phyloP scores from a whole-genome alignment of 1,140 invertebrate genomes.

The Pentalonia nigronervosa region DNA sequence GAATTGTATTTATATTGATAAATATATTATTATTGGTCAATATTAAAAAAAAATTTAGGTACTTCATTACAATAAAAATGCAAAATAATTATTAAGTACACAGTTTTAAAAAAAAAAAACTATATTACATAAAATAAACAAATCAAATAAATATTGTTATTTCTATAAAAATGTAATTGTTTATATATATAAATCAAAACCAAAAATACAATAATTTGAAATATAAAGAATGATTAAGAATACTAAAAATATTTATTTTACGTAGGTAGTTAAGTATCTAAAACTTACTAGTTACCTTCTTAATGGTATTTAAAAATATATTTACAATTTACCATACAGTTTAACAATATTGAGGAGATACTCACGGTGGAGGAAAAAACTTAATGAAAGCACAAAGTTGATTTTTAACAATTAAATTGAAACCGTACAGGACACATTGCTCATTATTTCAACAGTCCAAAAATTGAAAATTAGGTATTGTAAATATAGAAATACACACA shows the following conservation, averaged over 20 bases:
- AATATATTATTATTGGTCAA: neutral
- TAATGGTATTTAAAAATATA: conserved; percentile 26
- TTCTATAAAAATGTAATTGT: conserved; percentile 34
- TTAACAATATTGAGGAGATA: conserved; percentile 20
- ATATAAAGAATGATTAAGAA: conserved; percentile 40
- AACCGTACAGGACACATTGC: neutral
- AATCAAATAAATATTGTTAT: conserved; percentile 32
- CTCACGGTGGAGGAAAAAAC: neutral
- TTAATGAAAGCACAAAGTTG: neutral
- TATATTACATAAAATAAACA: conserved; percentile 40
- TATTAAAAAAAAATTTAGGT: neutral
- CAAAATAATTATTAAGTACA: conserved; percentile 24
- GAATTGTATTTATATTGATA: neutral
- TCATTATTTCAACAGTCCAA: neutral
- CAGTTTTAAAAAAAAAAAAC: conserved; percentile 20
- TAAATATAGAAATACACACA: neutral
- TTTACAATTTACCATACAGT: neutral
- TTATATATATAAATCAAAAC: neutral
- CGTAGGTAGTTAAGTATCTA: conserved; percentile 32
- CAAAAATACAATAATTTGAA: neutral
- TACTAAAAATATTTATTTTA: conserved; percentile 8
- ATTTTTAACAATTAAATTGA: neutral
- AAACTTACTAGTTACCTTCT: conserved; percentile 13
- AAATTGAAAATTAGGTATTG: neutral
- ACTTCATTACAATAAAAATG: neutral